These are phyloP conservation scores for Aplodontia rufa DNA, from an alignment of 2,113 vertebrate species.

Conservation along the genomic window DNA sequence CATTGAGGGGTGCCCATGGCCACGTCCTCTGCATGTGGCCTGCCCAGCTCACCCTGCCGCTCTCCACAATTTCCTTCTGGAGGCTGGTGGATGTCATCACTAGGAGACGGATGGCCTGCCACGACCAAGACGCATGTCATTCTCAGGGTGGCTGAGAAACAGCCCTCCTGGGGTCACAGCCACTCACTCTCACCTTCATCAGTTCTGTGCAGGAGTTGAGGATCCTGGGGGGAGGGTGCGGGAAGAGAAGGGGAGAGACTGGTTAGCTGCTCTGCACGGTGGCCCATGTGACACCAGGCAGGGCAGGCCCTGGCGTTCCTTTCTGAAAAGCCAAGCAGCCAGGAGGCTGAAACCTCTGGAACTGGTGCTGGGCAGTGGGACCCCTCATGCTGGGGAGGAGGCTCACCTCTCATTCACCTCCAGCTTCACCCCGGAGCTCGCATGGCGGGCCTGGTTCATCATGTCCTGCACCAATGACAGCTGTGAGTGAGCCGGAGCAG, in stretches of 20 bases:
- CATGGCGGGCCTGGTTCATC: slow-evolving; percentile 95
- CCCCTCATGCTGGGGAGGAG: accelerated
- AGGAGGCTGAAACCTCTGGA: too few relatives aligned
- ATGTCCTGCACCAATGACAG: slow-evolving; percentile 88
- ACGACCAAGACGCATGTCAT: neutral
- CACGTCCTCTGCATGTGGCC: too few relatives aligned
- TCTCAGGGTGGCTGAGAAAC: accelerated
- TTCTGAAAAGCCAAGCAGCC: too few relatives aligned
- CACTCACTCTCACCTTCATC: slow-evolving; percentile 93
- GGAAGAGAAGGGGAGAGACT: neutral
- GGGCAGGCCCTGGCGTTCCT: neutral
- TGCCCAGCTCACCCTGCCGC: slow-evolving; percentile 89
- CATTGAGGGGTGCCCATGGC: neutral
- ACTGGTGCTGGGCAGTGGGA: accelerated
- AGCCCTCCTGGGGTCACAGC: accelerated
- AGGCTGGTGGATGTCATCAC: slow-evolving; percentile 93
- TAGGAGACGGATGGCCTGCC: slow-evolving; percentile 94
- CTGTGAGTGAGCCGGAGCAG: accelerated
- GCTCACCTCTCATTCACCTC: slow-evolving; percentile 97
- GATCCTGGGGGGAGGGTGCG: slow-evolving; percentile 85
- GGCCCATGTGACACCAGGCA: accelerated
- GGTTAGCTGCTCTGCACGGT: too few relatives aligned
- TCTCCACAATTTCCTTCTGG: slow-evolving; percentile 97
- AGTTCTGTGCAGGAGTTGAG: slow-evolving; percentile 95
- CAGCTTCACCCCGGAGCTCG: slow-evolving; percentile 93